phyloP scores from a whole-genome alignment of 2,888 invertebrate species.

The Ctenicera cuprea region DNA sequence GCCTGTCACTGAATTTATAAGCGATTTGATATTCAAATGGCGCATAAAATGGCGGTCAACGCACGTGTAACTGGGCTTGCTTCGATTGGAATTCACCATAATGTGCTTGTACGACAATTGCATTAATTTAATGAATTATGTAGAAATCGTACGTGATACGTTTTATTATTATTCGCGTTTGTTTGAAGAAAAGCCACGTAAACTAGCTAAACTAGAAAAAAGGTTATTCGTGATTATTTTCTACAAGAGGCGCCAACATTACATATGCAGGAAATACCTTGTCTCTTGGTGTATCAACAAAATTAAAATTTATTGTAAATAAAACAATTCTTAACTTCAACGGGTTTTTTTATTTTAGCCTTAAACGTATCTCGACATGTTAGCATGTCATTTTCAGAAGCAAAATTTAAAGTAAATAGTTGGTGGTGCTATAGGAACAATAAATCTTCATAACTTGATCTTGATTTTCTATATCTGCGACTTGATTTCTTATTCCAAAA shows the following conservation, averaged over 20 bases:
- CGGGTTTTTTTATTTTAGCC: no score
- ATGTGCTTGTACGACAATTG: constrained; percentile 43
- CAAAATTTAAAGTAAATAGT: no score
- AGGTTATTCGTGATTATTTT: not conserved
- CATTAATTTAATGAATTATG: constrained; percentile 47
- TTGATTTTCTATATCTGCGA: no score
- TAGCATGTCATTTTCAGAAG: no score
- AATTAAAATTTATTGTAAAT: no score
- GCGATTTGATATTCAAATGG: constrained; percentile 18
- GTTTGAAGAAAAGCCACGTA: constrained; percentile 7
- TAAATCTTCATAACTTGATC: no score
- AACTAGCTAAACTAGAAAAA: not conserved
- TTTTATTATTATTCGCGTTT: constrained; percentile 15
- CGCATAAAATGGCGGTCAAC: constrained; percentile 12
- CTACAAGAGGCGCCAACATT: not conserved
- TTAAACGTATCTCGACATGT: no score
- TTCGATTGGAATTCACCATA: constrained; percentile 38
- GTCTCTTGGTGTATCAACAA: no score
- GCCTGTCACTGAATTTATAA: constrained; percentile 18
- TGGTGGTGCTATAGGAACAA: no score
- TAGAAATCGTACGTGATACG: constrained; percentile 32
- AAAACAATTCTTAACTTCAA: no score
- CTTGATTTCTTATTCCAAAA: no score
- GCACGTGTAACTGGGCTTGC: constrained; percentile 19
- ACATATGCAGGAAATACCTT: no score